Evolutionary conservation across 1,140 invertebrate species (phyloP).

Genomic region (Gryllus bimaculatus): DNA sequence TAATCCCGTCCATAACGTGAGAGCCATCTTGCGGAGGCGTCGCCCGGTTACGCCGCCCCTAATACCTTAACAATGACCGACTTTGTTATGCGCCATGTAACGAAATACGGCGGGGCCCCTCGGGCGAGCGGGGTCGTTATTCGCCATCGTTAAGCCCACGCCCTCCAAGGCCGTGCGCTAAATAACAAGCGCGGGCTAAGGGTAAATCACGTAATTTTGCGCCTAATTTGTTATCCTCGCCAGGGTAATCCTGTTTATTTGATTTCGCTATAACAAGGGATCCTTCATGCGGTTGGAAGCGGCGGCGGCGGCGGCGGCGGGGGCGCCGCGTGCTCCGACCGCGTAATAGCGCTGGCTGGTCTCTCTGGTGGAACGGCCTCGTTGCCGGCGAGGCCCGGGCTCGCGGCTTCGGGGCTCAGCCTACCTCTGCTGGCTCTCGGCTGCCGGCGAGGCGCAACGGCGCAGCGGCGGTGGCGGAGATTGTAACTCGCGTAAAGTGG

Average conservation of each 20-base stretch:
- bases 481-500: no score
- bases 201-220: neutral
- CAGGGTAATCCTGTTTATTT: neutral
- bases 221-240: slow-evolving; percentile 1
- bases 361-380: neutral
- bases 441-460: neutral
- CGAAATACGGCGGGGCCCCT: neutral
- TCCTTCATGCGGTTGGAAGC: neutral
- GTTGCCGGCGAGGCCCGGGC: no score
- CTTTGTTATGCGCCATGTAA: neutral
- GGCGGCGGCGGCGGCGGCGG: no score
- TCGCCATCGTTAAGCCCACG: neutral
- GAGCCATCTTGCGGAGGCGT: neutral
- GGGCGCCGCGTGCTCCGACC: neutral
- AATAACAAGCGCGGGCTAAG: neutral
- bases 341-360: neutral
- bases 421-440: no score
- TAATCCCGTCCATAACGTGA: neutral
- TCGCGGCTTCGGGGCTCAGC: no score
- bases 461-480: no score
- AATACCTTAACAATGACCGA: slow-evolving; percentile 4
- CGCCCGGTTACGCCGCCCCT: neutral
- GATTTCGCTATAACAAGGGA: neutral
- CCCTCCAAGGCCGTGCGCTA: neutral
- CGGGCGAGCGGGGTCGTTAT: no score